Evolutionary conservation across 2,113 vertebrate species (phyloP).

Genomic region (Amphiprion ocellaris): DNA sequence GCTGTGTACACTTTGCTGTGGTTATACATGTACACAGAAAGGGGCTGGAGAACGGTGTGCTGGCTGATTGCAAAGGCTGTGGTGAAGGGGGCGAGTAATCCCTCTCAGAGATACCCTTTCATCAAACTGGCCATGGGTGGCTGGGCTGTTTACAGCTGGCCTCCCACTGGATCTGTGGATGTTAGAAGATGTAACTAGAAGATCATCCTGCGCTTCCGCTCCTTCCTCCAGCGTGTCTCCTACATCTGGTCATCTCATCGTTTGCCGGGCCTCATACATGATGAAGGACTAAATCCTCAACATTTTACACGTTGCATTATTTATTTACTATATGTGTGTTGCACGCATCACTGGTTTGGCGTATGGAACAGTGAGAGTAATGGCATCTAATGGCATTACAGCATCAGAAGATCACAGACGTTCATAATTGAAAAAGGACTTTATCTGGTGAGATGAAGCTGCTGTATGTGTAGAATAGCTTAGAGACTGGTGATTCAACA

Average conservation of each 20-base stretch:
- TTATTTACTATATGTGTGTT: slow-evolving; percentile 33
- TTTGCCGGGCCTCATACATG: slow-evolving; percentile 33
- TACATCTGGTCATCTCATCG: slow-evolving; percentile 59
- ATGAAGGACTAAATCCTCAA: slow-evolving; percentile 25
- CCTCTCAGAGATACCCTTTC: slow-evolving; percentile 65
- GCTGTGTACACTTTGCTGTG: slow-evolving; percentile 64
- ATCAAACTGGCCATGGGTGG: slow-evolving; percentile 72
- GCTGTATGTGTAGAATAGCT: neutral
- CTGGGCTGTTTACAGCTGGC: slow-evolving; percentile 64
- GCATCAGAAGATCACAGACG: neutral
- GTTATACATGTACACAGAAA: slow-evolving; percentile 64
- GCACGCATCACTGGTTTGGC: slow-evolving; percentile 32
- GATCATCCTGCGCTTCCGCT: slow-evolving; percentile 35
- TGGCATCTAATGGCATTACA: slow-evolving; percentile 19
- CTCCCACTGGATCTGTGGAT: slow-evolving; percentile 53
- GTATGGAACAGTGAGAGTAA: slow-evolving; percentile 23
- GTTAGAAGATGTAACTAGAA: slow-evolving; percentile 56
- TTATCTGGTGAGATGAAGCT: neutral
- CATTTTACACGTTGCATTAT: slow-evolving; percentile 35
- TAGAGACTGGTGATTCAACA: neutral
- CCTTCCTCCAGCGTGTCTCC: slow-evolving; percentile 13
- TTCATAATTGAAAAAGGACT: neutral
- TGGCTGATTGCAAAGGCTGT: slow-evolving; percentile 65
- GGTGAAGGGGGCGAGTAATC: slow-evolving; percentile 59
- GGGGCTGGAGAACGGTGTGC: slow-evolving; percentile 44